Evolutionary conservation across 92 coral and sea anemone species (phyloP), one percentile per base, ranked within the genome.

Genomic region (Muricea muricata): DNA sequence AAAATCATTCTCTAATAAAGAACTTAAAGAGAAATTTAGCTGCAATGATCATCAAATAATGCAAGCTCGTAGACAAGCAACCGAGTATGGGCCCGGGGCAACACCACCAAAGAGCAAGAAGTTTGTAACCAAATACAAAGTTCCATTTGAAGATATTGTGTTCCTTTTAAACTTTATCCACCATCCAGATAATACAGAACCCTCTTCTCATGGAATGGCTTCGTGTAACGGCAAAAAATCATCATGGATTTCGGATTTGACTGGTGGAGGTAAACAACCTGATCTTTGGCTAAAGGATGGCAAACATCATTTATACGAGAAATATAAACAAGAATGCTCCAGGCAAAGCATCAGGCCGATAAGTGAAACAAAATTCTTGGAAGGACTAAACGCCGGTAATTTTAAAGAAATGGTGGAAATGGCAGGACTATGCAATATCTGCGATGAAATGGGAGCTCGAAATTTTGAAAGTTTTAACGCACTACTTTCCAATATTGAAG

Each of bases 161-260:
- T 87, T 87, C 67, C 10, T 79, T 30, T 34, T 90, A 32, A 68
- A 79, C 55, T 90, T 87, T 68, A 34, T 90, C 14, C 89, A 87
- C 11, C 79, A 73, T 5, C 79, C 60, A 1, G 34, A 73, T 73
- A 41, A 41, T 52, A 31, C 50, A 39, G 28, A 23, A n/a, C 12
- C 30, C 7, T 72, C 78, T 37, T 72, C 78, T 17, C 78, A 72
- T 33, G 46, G 79, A 41, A 73, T 73, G 76, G 76, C 76, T n/a
- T 33, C 29, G 20, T 68, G 75, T 68, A 47, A 70, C 29, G 60
- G 60, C n/a, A 73, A 73, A 25, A 41, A 65, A 24, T 65, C 21
- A 34, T 65, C 72, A 0, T 24, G 35, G 60, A 18, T 23, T 23
- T 41, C 79, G 2, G 56, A 72, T 42, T 42, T 72, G 32, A 23